A percentile compares a stretch with the other conserved stretches of the same genome.
Conservation (phyloP, 2,113 vertebrate genomes). For the Lycaon pictus region DNA sequence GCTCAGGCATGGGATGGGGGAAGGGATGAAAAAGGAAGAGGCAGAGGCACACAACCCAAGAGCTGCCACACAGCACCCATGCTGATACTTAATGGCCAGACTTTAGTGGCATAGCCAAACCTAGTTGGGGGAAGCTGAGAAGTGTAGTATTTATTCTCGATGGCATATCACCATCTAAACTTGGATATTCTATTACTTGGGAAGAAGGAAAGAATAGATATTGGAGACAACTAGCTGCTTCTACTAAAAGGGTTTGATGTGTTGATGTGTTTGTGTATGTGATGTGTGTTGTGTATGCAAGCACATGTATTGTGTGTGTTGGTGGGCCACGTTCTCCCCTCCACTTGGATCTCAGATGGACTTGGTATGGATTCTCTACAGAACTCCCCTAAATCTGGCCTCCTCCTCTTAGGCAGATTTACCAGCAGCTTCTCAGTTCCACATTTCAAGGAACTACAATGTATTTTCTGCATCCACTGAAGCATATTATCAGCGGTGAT, state of each 20-base stretch:
- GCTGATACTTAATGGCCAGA: neutral
- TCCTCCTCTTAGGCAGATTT: neutral
- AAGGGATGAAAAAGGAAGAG: neutral
- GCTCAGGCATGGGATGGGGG: neutral
- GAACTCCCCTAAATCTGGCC: neutral
- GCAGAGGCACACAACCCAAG: rapidly evolving
- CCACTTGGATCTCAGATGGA: neutral
- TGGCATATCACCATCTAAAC: neutral
- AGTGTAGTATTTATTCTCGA: neutral
- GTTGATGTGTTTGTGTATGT: neutral
- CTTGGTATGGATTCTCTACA: neutral
- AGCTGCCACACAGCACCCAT: neutral
- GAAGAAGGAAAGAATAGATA: neutral
- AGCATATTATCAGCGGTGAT: neutral
- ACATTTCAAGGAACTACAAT: neutral
- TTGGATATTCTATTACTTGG: neutral
- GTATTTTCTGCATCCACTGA: neutral
- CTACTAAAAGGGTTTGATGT: neutral
- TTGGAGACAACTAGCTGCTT: neutral
- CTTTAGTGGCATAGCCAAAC: neutral
- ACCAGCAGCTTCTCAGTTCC: neutral
- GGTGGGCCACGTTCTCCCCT: neutral
- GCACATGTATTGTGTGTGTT: neutral
- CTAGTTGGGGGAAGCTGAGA: neutral
- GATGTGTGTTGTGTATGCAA: neutral